These are phyloP conservation scores for Micropterix aruncella DNA, from an alignment of 2,888 invertebrate species.

Conservation along the genomic window DNA sequence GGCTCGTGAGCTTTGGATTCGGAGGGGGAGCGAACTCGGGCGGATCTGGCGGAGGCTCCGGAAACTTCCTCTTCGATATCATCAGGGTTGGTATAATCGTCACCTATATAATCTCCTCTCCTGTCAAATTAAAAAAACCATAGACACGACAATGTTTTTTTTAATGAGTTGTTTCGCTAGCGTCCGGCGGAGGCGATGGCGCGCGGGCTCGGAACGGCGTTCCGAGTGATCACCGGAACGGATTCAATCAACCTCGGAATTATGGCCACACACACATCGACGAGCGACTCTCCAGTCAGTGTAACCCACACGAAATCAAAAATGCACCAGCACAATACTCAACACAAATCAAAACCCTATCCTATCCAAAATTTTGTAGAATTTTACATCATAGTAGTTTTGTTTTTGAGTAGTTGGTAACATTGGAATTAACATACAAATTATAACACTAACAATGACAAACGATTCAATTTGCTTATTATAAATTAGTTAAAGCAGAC, in stretches of 20 bases:
- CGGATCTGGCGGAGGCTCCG: slow-evolving; percentile 54
- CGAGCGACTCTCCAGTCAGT: slow-evolving; percentile 28
- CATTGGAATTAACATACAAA: too few species aligned
- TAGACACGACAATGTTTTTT: slow-evolving; percentile 4
- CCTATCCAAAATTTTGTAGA: too few species aligned
- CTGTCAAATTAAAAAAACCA: too few species aligned
- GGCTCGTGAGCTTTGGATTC: slow-evolving; percentile 48
- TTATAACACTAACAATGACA: too few species aligned
- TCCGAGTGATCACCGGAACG: slow-evolving; percentile 64
- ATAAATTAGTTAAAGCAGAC: too few species aligned
- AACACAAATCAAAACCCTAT: too few species aligned
- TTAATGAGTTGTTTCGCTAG: slow-evolving; percentile 28
- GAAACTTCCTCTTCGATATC: slow-evolving; percentile 80
- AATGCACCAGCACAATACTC: too few species aligned
- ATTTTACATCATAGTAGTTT: too few species aligned
- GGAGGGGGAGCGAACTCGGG: slow-evolving; percentile 25
- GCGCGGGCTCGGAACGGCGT: slow-evolving; percentile 63
- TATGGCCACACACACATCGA: slow-evolving; percentile 44
- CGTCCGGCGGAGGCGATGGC: slow-evolving; percentile 69
- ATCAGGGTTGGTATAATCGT: slow-evolving; percentile 57
- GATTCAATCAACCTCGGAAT: slow-evolving; percentile 60
- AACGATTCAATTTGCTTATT: too few species aligned
- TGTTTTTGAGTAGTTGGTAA: too few species aligned
- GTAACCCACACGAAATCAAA: too few species aligned
- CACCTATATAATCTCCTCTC: too few species aligned